These are phyloP conservation scores for Autographa gamma DNA, from an alignment of 2,888 invertebrate species.

Conservation along the genomic window DNA sequence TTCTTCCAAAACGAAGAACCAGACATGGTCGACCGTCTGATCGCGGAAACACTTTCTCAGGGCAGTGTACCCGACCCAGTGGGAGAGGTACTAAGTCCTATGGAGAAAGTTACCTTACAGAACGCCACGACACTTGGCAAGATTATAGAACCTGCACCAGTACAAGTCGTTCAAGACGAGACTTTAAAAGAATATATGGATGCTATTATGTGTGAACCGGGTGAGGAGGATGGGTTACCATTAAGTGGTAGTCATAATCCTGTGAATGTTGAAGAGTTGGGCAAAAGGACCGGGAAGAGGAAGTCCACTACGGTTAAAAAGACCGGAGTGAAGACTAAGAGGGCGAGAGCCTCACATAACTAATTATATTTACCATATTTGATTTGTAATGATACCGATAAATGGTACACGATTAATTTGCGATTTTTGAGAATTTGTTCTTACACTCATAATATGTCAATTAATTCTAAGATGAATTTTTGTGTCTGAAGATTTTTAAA, in stretches of 20 bases:
- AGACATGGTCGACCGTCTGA: constrained; percentile 66
- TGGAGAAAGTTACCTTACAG: constrained; percentile 68
- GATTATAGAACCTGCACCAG: constrained; percentile 57
- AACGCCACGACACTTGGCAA: constrained; percentile 64
- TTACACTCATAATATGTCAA: background rate
- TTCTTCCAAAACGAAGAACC: constrained; percentile 64
- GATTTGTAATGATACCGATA: background rate
- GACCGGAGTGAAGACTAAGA: constrained; percentile 65
- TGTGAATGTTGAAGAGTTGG: constrained; percentile 62
- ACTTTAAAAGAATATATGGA: constrained; percentile 72
- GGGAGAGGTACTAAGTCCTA: constrained; percentile 68
- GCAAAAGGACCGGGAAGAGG: constrained; percentile 62
- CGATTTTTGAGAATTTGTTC: background rate
- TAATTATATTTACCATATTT: constrained; percentile 18
- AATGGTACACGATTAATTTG: background rate
- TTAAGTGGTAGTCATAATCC: constrained; percentile 68
- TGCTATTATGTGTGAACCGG: constrained; percentile 61
- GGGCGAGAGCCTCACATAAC: constrained; percentile 41
- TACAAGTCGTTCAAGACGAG: constrained; percentile 56
- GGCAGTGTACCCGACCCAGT: constrained; percentile 68
- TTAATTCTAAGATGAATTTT: background rate
- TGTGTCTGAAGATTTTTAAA: too few species aligned
- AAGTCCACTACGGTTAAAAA: constrained; percentile 55
- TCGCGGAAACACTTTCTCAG: constrained; percentile 70
- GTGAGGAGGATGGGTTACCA: constrained; percentile 61